Evolutionary conservation across 1,140 invertebrate genomes (phyloP).

Genomic region (Drosophila sturtevanti): DNA sequence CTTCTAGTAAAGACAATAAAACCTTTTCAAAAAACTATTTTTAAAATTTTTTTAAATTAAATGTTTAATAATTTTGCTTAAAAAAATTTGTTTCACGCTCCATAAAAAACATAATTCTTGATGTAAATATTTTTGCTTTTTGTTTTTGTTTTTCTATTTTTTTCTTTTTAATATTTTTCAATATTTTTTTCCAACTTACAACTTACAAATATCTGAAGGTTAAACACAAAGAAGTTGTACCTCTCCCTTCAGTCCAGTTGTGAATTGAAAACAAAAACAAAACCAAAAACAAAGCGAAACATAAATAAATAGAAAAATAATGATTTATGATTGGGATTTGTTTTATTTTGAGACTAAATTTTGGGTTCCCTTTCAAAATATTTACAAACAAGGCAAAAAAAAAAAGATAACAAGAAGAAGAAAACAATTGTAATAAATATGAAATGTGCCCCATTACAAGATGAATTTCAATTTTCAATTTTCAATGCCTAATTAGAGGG

Average conservation of each 20-base stretch:
- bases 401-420: too few relatives aligned
- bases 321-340: constrained; percentile 6
- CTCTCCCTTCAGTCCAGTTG: not conserved
- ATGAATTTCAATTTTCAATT: not conserved
- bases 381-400: constrained; percentile 58
- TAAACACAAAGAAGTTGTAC: not conserved
- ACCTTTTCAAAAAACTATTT: too few relatives aligned
- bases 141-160: not conserved
- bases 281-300: too few relatives aligned
- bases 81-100: too few relatives aligned
- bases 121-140: not conserved
- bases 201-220: not conserved
- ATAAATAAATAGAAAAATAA: not conserved
- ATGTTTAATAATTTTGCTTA: too few relatives aligned
- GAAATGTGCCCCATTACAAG: constrained; percentile 3
- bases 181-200: not conserved
- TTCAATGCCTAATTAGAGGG: constrained; percentile 1
- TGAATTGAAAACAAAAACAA: too few relatives aligned
- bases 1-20: too few relatives aligned
- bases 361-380: constrained; percentile 66
- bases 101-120: not conserved
- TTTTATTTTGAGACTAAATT: constrained; percentile 25
- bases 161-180: not conserved
- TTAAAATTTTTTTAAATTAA: too few relatives aligned
- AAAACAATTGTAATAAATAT: constrained; percentile 7